Base-by-base conservation (phyloP, 2,888 invertebrate species). In the Hermodice carunculata region DNA sequence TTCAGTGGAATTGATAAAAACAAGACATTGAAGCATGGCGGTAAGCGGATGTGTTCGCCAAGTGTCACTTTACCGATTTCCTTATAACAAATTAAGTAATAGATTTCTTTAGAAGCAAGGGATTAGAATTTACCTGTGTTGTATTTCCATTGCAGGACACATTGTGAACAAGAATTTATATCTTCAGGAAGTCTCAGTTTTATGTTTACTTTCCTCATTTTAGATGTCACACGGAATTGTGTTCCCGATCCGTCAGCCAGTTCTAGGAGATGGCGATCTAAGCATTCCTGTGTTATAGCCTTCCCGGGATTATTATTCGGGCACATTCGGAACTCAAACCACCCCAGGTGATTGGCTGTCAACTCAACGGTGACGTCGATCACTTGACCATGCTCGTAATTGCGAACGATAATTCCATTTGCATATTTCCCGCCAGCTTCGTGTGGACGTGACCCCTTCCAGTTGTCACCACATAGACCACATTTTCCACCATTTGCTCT, bases 71-170 rank as follows among this genome's bases (percentile, higher is more conserved):
- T n/a, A n/a, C n/a, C n/a, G n/a, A n/a, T n/a, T n/a, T n/a, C n/a
- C n/a, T n/a, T n/a, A n/a, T n/a, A 37, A 37, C 8, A 37, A 37
- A 37, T 37, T 37, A 37, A 37, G 11, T 37, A 14, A 24, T 24
- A 49, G 22, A 28, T 49, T n/a, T 17, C 11, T 24, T 19, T 28
- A 17, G n/a, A 49, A 24, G 5, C 14, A 28, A 58, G 5, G 48
- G 6, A 32, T 24, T 24, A 5, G n/a, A 28, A 59, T 66, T 62
- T 64, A 77, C 78, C 78, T 59, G 76, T 73, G 34, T 70, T 66
- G 40, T 74, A 78, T 61, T 70, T 69, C 79, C 79, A 79, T 51
- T 78, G 78, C 1, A 79, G 43, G 1, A 79, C 76, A 64, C 79
- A 79, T 42, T 76, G 76, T 8, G 67, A 62, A 53, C 79, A 79